Conservation (phyloP, 2,113 vertebrate species). For the Spizaetus ornatus region DNA sequence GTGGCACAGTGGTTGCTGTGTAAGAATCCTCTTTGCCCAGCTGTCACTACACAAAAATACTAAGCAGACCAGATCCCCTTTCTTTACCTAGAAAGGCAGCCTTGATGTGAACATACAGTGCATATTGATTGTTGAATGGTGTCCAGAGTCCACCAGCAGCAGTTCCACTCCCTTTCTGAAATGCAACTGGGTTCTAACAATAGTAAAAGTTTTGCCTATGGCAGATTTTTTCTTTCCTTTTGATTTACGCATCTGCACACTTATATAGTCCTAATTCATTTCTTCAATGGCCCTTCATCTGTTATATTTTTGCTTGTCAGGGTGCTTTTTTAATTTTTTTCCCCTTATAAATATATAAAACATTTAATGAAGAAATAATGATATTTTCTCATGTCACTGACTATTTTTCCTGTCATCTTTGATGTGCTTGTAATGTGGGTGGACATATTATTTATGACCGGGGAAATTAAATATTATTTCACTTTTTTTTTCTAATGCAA, state of each 20-base stretch:
- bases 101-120: not conserved
- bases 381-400: slow-evolving; percentile 67
- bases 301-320: slow-evolving; percentile 47
- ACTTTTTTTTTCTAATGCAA: slow-evolving; percentile 66
- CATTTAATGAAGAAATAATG: slow-evolving; percentile 78
- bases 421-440: slow-evolving; percentile 72
- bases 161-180: not conserved
- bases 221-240: not conserved
- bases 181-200: not conserved
- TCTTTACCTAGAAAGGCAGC: not conserved
- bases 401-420: slow-evolving; percentile 73
- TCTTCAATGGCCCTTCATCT: slow-evolving; percentile 18
- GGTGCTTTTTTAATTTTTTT: not conserved
- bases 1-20: not conserved
- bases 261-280: slow-evolving; percentile 38
- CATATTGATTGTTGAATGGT: not conserved
- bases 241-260: not conserved
- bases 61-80: not conserved
- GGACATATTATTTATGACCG: slow-evolving; percentile 78
- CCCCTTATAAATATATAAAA: slow-evolving; percentile 29
- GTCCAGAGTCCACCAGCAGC: not conserved
- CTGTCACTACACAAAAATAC: not conserved
- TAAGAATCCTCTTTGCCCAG: not conserved
- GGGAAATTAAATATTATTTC: slow-evolving; percentile 81
- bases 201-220: not conserved